These are phyloP conservation scores for Rhadina sibilatrix DNA, from an alignment of 2,113 vertebrate genomes.

Conservation along the genomic window DNA sequence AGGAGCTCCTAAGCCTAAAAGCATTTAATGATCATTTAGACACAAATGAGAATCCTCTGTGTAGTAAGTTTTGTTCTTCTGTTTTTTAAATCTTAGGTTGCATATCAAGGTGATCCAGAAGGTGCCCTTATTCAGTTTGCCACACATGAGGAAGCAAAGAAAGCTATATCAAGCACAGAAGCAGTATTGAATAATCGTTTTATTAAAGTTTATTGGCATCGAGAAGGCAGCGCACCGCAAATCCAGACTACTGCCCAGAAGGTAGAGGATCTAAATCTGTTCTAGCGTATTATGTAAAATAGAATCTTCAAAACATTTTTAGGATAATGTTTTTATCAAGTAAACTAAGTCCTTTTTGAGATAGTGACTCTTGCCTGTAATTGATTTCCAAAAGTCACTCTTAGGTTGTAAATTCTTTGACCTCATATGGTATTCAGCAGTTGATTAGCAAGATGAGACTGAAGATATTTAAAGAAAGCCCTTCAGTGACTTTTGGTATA, in stretches of 20 bases:
- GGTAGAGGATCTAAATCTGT: slow-evolving; percentile 50
- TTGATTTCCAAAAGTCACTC: not conserved
- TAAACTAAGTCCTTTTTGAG: not conserved
- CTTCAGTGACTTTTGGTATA: not conserved
- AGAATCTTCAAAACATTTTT: not conserved
- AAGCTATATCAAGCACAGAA: slow-evolving; percentile 93
- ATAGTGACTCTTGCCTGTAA: not conserved
- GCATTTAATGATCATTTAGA: not conserved
- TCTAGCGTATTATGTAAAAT: not conserved
- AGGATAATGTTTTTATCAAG: not conserved
- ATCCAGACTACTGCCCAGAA: slow-evolving; percentile 68
- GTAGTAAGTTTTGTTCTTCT: not conserved
- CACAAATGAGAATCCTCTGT: not conserved
- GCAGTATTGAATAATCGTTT: slow-evolving; percentile 96
- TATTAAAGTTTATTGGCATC: slow-evolving; percentile 93
- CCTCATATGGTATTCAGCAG: not conserved
- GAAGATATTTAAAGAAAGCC: not conserved
- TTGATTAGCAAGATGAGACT: not conserved
- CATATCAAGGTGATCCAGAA: slow-evolving; percentile 92
- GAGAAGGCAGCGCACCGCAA: slow-evolving; percentile 78
- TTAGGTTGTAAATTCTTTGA: not conserved
- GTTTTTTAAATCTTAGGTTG: slow-evolving; percentile 82
- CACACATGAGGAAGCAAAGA: slow-evolving; percentile 88
- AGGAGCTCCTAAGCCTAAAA: not conserved
- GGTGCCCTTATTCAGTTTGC: slow-evolving; percentile 95